phyloP scores from a whole-genome alignment of 1,140 invertebrate species.

The Polypedilum vanderplanki region DNA sequence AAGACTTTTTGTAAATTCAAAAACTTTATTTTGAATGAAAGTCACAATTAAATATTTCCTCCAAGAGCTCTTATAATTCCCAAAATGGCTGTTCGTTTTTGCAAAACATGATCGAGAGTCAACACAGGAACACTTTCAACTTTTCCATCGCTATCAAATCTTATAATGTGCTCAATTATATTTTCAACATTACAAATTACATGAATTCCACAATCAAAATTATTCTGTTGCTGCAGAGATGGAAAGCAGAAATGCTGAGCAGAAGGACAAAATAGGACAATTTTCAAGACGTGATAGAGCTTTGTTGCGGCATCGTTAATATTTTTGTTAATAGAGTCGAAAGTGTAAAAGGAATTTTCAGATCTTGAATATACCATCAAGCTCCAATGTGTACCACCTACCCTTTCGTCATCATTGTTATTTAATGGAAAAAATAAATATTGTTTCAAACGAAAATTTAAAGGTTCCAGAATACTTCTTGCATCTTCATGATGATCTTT shows the following conservation, averaged over 20 bases:
- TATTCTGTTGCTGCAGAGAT: slow-evolving; percentile 66
- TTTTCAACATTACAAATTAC: slow-evolving; percentile 67
- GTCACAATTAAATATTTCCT: not conserved
- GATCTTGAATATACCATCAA: slow-evolving; percentile 63
- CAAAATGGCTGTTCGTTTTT: slow-evolving; percentile 41
- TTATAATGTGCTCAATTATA: slow-evolving; percentile 49
- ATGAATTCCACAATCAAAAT: slow-evolving; percentile 75
- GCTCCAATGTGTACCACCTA: slow-evolving; percentile 85
- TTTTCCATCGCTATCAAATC: slow-evolving; percentile 40
- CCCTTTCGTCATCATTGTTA: slow-evolving; percentile 62
- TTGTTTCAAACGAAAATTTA: slow-evolving; percentile 56
- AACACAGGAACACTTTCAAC: slow-evolving; percentile 47
- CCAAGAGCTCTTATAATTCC: slow-evolving; percentile 38
- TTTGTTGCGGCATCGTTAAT: slow-evolving; percentile 44
- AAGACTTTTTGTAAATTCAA: too few species aligned
- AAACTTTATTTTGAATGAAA: too few species aligned
- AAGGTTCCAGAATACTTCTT: slow-evolving; percentile 61
- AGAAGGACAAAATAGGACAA: slow-evolving; percentile 34
- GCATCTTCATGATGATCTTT: slow-evolving; percentile 53
- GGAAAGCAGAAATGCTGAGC: slow-evolving; percentile 47
- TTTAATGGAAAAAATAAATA: slow-evolving; percentile 83
- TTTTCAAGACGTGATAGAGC: slow-evolving; percentile 35
- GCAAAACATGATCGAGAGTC: slow-evolving; percentile 30
- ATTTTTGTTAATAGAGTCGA: slow-evolving; percentile 63
- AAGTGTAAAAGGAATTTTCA: slow-evolving; percentile 66